A percentile compares a stretch with the other conserved stretches of the same genome.
Conservation (phyloP, 2,888 invertebrate species). For the Dynastes maya region DNA sequence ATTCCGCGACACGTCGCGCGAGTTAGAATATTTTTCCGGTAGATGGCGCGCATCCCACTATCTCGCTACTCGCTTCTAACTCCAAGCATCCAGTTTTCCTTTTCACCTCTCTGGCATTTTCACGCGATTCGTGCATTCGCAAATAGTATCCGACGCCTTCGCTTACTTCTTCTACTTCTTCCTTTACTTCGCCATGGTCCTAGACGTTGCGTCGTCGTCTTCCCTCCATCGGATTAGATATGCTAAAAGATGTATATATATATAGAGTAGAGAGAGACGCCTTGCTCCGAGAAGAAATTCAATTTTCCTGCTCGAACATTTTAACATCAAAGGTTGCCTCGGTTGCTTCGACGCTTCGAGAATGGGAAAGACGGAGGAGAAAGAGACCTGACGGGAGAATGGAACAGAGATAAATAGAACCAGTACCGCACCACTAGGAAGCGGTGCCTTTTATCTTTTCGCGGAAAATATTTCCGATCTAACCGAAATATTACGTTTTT, state of each 20-base stretch:
- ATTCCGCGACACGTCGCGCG: background rate
- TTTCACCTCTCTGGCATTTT: background rate
- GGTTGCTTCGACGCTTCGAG: background rate
- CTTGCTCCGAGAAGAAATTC: conserved; percentile 54
- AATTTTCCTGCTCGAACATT: conserved; percentile 58
- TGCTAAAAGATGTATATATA: conserved; percentile 48
- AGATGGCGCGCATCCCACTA: too few species aligned
- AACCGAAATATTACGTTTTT: conserved; percentile 52
- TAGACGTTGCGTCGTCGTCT: conserved; percentile 26
- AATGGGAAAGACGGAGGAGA: background rate
- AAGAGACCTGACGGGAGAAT: conserved; percentile 53
- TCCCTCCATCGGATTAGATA: conserved; percentile 49
- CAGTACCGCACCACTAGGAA: background rate
- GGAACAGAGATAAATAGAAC: background rate
- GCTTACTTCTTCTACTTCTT: conserved; percentile 8
- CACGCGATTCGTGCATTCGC: background rate
- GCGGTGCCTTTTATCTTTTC: conserved; percentile 50
- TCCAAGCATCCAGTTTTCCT: background rate
- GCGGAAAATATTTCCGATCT: conserved; percentile 48
- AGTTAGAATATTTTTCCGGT: conserved; percentile 24
- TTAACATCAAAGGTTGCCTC: conserved; percentile 58
- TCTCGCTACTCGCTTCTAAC: background rate
- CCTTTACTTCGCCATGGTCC: background rate
- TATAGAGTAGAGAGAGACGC: conserved; percentile 19
- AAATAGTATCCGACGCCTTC: background rate